A percentile compares a stretch with the other conserved stretches of the same genome.
Conservation (phyloP, 2,797 vertebrate genomes). For the Mus minutoides region DNA sequence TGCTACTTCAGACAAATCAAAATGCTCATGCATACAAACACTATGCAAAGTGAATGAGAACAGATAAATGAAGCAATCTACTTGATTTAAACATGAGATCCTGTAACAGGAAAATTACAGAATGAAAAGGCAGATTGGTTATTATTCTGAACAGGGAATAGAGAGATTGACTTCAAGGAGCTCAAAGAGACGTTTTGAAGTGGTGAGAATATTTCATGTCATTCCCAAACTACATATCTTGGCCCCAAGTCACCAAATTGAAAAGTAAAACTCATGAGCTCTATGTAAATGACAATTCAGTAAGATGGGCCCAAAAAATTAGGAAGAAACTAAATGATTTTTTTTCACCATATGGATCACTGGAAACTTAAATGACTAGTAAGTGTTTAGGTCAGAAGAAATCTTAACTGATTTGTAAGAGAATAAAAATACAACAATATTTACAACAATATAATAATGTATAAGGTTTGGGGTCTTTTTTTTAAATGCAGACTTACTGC, state of each 20-base stretch:
- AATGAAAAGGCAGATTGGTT: not conserved
- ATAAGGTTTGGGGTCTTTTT: not conserved
- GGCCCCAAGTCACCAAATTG: not conserved
- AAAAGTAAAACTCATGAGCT: not conserved
- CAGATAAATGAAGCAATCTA: not conserved
- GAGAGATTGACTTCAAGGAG: not conserved
- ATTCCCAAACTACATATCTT: not conserved
- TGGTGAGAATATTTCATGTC: not conserved
- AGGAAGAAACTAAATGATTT: not conserved
- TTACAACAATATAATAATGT: not conserved
- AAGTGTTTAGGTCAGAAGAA: not conserved
- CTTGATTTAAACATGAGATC: not conserved
- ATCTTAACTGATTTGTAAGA: not conserved
- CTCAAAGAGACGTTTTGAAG: not conserved
- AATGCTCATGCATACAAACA: not conserved
- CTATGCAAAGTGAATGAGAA: not conserved
- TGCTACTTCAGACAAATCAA: not conserved
- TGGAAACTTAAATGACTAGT: not conserved
- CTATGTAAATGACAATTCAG: not conserved
- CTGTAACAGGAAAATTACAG: not conserved
- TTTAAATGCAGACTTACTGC: not conserved
- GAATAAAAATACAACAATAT: not conserved
- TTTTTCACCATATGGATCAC: too few relatives aligned
- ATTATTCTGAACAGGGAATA: not conserved
- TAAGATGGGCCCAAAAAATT: not conserved